Percentiles rank a stretch among this genome's conserved stretches.
phyloP scores from a whole-genome alignment of 2,797 vertebrate genomes.

The Oreochromis mossambicus region DNA sequence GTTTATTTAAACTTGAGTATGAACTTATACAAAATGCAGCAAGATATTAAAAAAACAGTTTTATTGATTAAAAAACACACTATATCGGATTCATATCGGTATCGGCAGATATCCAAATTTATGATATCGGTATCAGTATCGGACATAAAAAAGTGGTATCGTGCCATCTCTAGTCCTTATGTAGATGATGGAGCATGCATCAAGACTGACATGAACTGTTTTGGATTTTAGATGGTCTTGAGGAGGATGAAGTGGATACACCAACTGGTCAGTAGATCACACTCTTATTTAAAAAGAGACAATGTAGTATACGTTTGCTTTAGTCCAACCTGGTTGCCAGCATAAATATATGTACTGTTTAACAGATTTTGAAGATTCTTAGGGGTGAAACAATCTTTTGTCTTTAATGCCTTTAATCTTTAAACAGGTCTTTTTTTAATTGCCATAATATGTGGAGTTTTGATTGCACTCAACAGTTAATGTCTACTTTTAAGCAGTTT shows the following conservation, averaged over 20 bases:
- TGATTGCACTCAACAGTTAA: conserved; percentile 50
- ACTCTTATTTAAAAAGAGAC: not conserved
- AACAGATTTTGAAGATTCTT: not conserved
- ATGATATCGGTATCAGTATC: too few species aligned
- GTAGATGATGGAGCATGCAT: not conserved
- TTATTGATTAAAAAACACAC: too few species aligned
- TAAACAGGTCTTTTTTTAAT: not conserved
- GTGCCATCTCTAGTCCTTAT: not conserved
- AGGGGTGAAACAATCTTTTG: not conserved
- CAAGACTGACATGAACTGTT: not conserved
- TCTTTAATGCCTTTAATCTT: not conserved
- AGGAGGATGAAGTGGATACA: conserved; percentile 66
- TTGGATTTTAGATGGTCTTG: conserved; percentile 27
- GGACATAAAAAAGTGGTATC: too few species aligned
- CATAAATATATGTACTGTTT: not conserved
- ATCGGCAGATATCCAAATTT: too few species aligned
- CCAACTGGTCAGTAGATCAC: conserved; percentile 61
- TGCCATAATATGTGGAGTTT: conserved; percentile 69
- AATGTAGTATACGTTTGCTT: not conserved
- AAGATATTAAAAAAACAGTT: too few species aligned
- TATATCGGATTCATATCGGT: too few species aligned
- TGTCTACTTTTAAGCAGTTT: not conserved
- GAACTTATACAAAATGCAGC: too few species aligned
- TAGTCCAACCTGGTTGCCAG: not conserved
- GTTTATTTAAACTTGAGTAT: too few species aligned